Evolutionary conservation across 2,888 invertebrate genomes (phyloP), one percentile per base, ranked within the genome.

Genomic region (Drosophila yooni): DNA sequence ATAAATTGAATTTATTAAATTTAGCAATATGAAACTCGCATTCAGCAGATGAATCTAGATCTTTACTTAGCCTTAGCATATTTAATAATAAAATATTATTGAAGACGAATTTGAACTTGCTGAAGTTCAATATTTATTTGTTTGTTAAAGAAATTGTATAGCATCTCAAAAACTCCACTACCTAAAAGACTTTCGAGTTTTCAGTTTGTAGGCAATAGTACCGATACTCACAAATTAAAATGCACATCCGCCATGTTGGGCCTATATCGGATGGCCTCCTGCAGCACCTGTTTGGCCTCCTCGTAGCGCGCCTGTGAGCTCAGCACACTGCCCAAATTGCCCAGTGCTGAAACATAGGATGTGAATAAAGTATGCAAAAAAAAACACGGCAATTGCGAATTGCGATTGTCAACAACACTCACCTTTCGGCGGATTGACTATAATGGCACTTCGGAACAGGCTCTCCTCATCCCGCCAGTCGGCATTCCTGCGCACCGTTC

Each of bases 171-270:
- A n/a, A n/a, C n/a, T n/a, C n/a, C n/a, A n/a, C n/a, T n/a, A n/a
- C n/a, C n/a, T n/a, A n/a, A n/a, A n/a, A n/a, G n/a, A n/a, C n/a
- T n/a, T n/a, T n/a, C n/a, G n/a, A n/a, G n/a, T n/a, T n/a, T n/a
- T n/a, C n/a, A n/a, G n/a, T n/a, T n/a, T n/a, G 36, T 48, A 2
- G 10, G n/a, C 21, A 6, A 13, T 52, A 97, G n/a, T 52, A 7
- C n/a, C 3, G 21, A 62, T 93, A 97, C 98, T 98, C 94, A 99
- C 98, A 99, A 95, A 94, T 99, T 99, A 94, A 99, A 99, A 94
- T 99, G 99, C 73, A 99, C 99, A 94, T 99, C 99, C 70, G 99
- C 99, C 99, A 99, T 99, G 94, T 99, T 99, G 89, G 97, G 97
- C 92, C 99, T 95, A 94, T 97, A 96, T 89, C 96, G 95, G 80